phyloP scores from a whole-genome alignment of 2,113 vertebrate species.

The Entomyzon cyanotis region DNA sequence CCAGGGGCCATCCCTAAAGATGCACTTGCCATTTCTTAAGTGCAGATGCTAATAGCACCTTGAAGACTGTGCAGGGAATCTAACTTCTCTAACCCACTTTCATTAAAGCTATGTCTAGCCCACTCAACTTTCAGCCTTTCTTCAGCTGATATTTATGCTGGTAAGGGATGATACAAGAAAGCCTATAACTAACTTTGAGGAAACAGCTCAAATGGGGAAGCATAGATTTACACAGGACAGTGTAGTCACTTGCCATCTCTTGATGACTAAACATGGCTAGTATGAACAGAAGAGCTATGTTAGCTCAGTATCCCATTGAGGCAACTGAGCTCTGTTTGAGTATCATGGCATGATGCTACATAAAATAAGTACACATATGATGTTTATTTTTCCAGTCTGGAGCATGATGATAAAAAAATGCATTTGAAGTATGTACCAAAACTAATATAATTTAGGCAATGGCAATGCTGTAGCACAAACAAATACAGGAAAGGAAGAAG shows the following conservation, averaged over 20 bases:
- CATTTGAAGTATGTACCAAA: conserved; percentile 66
- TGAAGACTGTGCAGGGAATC: neutral
- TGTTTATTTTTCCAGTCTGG: conserved; percentile 37
- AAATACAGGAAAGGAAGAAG: conserved; percentile 54
- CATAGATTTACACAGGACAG: neutral
- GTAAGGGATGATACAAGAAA: neutral
- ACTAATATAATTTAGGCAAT: conserved; percentile 36
- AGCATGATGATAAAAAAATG: conserved; percentile 41
- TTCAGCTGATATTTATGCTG: neutral
- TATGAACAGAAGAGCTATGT: neutral
- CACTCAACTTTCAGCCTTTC: neutral
- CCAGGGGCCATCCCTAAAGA: neutral
- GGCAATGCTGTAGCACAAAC: conserved; percentile 13
- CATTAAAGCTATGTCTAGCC: neutral
- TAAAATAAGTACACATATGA: conserved; percentile 2
- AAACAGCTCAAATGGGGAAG: neutral
- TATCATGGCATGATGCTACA: neutral
- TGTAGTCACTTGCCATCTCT: neutral
- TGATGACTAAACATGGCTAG: neutral
- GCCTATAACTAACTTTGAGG: neutral
- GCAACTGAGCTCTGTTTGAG: neutral
- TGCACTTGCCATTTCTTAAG: neutral
- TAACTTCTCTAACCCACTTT: neutral
- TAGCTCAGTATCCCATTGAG: neutral
- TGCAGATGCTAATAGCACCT: neutral